A percentile compares a stretch with the other conserved stretches of the same genome.
Evolutionary conservation across 92 coral and sea anemone genomes (phyloP).

Genomic region (Actinernus sp.): DNA sequence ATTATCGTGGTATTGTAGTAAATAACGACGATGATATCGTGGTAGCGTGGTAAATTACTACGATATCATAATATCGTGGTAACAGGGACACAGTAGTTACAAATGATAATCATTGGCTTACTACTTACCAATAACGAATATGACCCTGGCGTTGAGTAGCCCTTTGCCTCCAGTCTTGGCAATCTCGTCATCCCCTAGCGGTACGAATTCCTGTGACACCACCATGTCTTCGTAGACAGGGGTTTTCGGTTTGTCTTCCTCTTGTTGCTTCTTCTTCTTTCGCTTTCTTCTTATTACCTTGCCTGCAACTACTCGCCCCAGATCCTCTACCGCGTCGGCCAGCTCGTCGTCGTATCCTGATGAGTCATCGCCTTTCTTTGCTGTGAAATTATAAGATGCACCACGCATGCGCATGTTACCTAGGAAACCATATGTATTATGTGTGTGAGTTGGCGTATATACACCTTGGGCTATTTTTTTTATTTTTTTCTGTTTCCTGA

Average conservation of each 20-base stretch:
- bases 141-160: slow-evolving; percentile 83
- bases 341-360: slow-evolving; percentile 71
- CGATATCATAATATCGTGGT: too few species aligned
- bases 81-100: too few species aligned
- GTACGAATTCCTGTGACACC: slow-evolving; percentile 79
- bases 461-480: not conserved
- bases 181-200: slow-evolving; percentile 75
- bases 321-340: slow-evolving; percentile 83
- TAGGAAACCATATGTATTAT: too few species aligned
- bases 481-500: too few species aligned
- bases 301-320: slow-evolving; percentile 77
- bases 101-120: too few species aligned
- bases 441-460: too few species aligned
- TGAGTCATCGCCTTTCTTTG: slow-evolving; percentile 45
- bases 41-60: too few species aligned
- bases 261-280: slow-evolving; percentile 64
- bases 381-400: too few species aligned
- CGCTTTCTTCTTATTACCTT: slow-evolving; percentile 67
- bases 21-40: too few species aligned
- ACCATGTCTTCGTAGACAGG: slow-evolving; percentile 77
- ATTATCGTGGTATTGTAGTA: too few species aligned
- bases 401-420: too few species aligned
- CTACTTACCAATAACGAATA: slow-evolving; percentile 92
- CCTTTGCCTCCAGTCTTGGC: slow-evolving; percentile 85
- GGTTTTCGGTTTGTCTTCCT: slow-evolving; percentile 31